These are phyloP conservation scores for Hozukius guyotensis DNA, from an alignment of 2,797 vertebrate genomes.

Conservation along the genomic window DNA sequence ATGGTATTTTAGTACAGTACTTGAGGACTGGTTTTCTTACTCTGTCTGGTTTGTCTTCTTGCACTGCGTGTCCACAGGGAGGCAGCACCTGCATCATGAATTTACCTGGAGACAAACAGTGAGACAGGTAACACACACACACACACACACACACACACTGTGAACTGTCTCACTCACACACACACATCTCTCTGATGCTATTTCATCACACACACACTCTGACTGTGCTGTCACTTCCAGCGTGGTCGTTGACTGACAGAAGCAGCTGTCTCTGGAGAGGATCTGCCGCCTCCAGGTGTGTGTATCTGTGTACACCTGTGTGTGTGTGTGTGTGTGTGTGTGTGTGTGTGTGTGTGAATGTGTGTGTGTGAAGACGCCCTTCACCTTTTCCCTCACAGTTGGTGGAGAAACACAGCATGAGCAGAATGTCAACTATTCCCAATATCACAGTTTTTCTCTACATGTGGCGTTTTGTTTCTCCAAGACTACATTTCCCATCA, in stretches of 20 bases:
- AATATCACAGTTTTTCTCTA: neutral
- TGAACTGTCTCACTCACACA: too few species aligned
- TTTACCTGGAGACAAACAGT: slow-evolving; percentile 58
- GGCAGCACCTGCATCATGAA: slow-evolving; percentile 82
- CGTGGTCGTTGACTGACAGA: slow-evolving; percentile 57
- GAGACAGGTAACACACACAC: neutral
- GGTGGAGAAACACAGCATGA: neutral
- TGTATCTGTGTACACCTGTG: neutral
- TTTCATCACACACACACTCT: neutral
- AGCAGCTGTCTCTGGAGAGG: slow-evolving; percentile 62
- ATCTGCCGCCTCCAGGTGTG: slow-evolving; percentile 36
- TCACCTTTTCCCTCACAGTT: slow-evolving; percentile 23
- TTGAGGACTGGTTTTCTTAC: slow-evolving; percentile 10
- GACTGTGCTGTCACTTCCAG: slow-evolving; percentile 40
- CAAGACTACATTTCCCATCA: slow-evolving; percentile 29
- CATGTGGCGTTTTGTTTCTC: neutral
- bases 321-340: neutral
- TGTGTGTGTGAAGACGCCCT: neutral
- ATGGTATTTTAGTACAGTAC: too few species aligned
- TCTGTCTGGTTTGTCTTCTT: slow-evolving; percentile 74
- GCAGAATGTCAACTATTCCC: slow-evolving; percentile 13
- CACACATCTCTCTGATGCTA: too few species aligned
- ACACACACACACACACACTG: neutral
- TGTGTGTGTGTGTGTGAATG: neutral
- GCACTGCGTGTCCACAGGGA: slow-evolving; percentile 76